These are phyloP conservation scores for Adineta ricciae DNA, from an alignment of 2,888 invertebrate species.

Conservation along the genomic window DNA sequence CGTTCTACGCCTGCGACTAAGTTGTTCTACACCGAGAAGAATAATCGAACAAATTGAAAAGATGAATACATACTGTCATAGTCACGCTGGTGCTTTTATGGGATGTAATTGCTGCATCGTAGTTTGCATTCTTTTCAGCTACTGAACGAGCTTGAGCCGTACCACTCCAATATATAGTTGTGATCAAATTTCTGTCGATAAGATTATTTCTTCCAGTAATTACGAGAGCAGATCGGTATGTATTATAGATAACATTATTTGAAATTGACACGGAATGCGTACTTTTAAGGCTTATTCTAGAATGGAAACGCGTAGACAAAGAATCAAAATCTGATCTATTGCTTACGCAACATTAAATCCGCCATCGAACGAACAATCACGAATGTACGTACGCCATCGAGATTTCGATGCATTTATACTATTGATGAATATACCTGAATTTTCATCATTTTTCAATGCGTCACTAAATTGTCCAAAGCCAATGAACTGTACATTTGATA, in stretches of 20 bases:
- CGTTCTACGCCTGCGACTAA: conserved; percentile 41
- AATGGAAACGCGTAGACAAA: no score
- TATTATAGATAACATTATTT: conserved; percentile 42
- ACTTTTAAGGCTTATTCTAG: conserved; percentile 39
- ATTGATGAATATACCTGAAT: conserved; percentile 40
- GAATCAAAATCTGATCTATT: no score
- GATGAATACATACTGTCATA: not conserved
- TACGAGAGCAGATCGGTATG: conserved; percentile 40
- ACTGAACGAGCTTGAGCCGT: conserved; percentile 38
- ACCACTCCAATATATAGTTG: conserved; percentile 39
- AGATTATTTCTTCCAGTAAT: conserved; percentile 34
- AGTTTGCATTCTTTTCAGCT: conserved; percentile 38
- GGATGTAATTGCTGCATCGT: conserved; percentile 37
- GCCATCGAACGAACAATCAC: conserved; percentile 40
- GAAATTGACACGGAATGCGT: conserved; percentile 38
- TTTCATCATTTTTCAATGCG: conserved; percentile 39
- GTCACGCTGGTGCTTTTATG: not conserved
- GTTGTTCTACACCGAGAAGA: conserved; percentile 36
- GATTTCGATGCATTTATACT: conserved; percentile 37
- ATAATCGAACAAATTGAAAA: no score
- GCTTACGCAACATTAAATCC: conserved; percentile 36
- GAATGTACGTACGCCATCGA: conserved; percentile 39
- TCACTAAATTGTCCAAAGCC: conserved; percentile 42
- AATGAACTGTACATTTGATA: conserved; percentile 42
- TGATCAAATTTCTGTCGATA: conserved; percentile 39